These are phyloP conservation scores for Hydropsyche betteni DNA, from an alignment of 2,888 invertebrate genomes.

Conservation along the genomic window DNA sequence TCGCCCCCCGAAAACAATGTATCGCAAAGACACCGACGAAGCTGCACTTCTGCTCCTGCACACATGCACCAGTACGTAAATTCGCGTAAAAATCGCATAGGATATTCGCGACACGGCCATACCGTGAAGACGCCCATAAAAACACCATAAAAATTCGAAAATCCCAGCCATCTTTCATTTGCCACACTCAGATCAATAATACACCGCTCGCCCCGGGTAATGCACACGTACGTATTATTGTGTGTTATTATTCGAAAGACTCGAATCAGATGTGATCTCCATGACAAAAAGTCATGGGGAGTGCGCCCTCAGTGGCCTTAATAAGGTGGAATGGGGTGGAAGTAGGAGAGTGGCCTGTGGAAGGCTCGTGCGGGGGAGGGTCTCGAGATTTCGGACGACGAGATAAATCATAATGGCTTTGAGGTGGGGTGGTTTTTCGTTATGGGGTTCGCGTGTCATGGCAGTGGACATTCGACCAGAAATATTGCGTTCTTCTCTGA, in stretches of 20 bases:
- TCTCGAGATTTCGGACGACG: conserved; percentile 4
- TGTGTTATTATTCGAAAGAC: too few relatives aligned
- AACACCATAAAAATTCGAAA: conserved; percentile 47
- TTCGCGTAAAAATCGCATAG: conserved; percentile 47
- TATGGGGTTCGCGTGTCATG: conserved; percentile 41
- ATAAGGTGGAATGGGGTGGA: conserved; percentile 19
- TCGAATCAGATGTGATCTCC: conserved; percentile 40
- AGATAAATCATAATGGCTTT: conserved; percentile 11
- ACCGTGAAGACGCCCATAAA: conserved; percentile 47
- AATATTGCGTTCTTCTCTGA: neutral
- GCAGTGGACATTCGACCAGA: conserved; percentile 29
- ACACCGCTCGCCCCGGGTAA: conserved; percentile 19
- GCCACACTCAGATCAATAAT: conserved; percentile 47
- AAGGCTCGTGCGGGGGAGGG: too few relatives aligned
- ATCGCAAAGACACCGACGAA: conserved; percentile 6
- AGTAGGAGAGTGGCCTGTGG: conserved; percentile 42
- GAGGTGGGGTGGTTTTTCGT: conserved; percentile 31
- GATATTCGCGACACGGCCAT: conserved; percentile 46
- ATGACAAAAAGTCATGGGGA: conserved; percentile 34
- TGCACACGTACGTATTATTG: too few relatives aligned
- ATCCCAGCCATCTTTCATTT: conserved; percentile 45
- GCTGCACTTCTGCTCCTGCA: neutral
- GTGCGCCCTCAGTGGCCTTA: conserved; percentile 3
- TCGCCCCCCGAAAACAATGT: conserved; percentile 24
- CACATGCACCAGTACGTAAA: conserved; percentile 40